Evolutionary conservation across 2,113 vertebrate species (phyloP).

Genomic region (Pterocles gutturalis): DNA sequence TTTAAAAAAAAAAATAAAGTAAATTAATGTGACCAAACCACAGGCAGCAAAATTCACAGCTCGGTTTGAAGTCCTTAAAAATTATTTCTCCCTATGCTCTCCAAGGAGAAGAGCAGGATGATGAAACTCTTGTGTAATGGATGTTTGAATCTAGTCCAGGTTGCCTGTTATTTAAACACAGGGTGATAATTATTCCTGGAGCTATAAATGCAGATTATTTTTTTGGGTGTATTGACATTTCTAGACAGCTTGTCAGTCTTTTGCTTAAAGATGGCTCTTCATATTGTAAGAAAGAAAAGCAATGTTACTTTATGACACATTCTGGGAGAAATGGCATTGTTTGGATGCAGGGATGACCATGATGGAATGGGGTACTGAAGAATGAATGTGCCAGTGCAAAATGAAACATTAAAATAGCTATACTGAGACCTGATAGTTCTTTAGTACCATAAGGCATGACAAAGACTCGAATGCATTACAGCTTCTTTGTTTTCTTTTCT

Average conservation of each 20-base stretch:
- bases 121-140: background rate
- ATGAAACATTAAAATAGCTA: background rate
- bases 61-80: background rate
- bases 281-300: background rate
- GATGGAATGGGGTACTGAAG: background rate
- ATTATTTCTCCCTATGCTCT: background rate
- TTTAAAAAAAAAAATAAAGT: background rate
- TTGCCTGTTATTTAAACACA: background rate
- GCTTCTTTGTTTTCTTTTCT: background rate
- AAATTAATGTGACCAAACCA: background rate
- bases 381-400: background rate
- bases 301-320: background rate
- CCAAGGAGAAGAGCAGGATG: background rate
- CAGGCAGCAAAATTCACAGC: background rate
- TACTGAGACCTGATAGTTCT: background rate
- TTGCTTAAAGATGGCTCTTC: background rate
- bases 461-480: background rate
- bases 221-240: background rate
- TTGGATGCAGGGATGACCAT: background rate
- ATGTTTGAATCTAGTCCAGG: conserved; percentile 1
- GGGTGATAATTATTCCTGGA: background rate
- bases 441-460: background rate
- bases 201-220: background rate
- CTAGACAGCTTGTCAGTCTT: background rate
- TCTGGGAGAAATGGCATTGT: background rate